Percentiles rank a stretch among this genome's conserved stretches.
These are phyloP conservation scores for Cyprinodon diabolis DNA, from an alignment of 2,797 vertebrate species.

Conservation along the genomic window DNA sequence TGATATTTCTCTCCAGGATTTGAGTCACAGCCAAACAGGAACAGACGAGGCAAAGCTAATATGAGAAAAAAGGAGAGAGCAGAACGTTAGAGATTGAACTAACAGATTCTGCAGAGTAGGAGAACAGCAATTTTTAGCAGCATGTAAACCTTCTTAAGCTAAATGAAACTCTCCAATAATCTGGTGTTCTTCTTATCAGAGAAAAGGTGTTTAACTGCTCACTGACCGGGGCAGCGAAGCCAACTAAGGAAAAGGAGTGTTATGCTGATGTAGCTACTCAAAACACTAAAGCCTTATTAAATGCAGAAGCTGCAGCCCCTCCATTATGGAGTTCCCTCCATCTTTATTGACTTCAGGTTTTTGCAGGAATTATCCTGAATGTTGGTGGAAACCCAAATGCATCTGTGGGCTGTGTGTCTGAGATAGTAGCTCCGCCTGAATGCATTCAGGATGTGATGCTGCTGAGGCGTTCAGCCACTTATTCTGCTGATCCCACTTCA, in stretches of 20 bases:
- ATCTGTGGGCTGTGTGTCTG: neutral
- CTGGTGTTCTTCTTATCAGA: neutral
- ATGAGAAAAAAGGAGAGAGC: no score
- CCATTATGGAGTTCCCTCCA: neutral
- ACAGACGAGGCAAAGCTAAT: no score
- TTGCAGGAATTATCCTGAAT: neutral
- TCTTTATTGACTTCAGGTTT: neutral
- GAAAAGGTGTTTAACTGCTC: neutral
- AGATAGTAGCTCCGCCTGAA: neutral
- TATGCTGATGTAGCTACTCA: neutral
- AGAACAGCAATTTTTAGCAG: neutral
- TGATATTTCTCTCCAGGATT: no score
- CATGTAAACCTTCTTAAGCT: neutral
- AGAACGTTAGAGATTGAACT: no score
- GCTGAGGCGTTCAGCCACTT: neutral
- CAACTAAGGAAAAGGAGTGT: neutral
- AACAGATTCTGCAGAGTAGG: no score
- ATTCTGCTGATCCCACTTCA: neutral
- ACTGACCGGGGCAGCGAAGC: neutral
- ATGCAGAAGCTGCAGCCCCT: neutral
- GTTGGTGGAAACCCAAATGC: neutral
- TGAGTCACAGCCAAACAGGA: no score
- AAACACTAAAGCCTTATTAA: neutral
- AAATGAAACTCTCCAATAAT: neutral
- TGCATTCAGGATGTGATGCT: neutral